These are phyloP conservation scores for Lasius platythorax DNA, from an alignment of 2,888 invertebrate species.

Conservation along the genomic window DNA sequence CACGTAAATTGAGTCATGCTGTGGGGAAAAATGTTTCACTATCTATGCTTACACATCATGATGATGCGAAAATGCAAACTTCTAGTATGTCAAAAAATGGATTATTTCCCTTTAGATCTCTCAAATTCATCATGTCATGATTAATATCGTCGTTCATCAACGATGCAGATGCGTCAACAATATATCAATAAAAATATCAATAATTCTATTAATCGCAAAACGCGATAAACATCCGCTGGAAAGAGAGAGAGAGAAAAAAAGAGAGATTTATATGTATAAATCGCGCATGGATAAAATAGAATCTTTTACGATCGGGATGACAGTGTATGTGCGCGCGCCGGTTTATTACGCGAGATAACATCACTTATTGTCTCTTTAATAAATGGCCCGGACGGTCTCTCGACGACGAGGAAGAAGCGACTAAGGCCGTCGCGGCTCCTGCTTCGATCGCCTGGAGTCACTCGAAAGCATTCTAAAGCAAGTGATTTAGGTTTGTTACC, in stretches of 20 bases:
- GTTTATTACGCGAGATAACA: conserved; percentile 58
- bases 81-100: conserved; percentile 1
- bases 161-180: background rate
- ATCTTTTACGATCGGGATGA: conserved; percentile 28
- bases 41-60: background rate
- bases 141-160: conserved; percentile 1
- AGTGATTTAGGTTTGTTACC: conserved; percentile 49
- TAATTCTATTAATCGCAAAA: conserved; percentile 13
- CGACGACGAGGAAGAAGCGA: conserved; percentile 21
- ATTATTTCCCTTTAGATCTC: background rate
- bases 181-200: conserved; percentile 31
- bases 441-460: conserved; percentile 27
- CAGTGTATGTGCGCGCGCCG: background rate
- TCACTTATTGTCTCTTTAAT: conserved; percentile 68
- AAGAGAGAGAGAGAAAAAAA: background rate
- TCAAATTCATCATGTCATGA: background rate
- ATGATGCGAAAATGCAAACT: background rate
- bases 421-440: conserved; percentile 38
- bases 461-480: conserved; percentile 46
- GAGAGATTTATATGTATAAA: conserved; percentile 42
- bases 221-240: background rate
- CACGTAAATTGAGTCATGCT: conserved; percentile 11
- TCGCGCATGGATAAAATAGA: conserved; percentile 56
- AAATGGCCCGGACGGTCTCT: conserved; percentile 52
- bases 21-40: background rate